These are phyloP conservation scores for Molossus molossus DNA, from an alignment of 2,797 vertebrate species.

Conservation along the genomic window DNA sequence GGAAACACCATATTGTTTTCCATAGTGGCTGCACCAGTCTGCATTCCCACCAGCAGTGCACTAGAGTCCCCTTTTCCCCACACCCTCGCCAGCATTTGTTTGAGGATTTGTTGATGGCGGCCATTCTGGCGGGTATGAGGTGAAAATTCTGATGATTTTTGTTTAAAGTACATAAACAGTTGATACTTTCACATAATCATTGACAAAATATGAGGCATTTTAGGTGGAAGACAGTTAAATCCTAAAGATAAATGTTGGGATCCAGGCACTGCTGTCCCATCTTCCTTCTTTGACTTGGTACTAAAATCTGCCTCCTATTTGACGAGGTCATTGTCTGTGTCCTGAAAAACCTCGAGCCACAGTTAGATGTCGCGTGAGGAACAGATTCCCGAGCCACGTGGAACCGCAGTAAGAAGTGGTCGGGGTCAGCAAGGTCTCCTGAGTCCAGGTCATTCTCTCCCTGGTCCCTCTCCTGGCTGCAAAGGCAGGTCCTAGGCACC, in stretches of 20 bases:
- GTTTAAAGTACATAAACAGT: conserved; percentile 24
- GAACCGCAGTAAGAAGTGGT: neutral
- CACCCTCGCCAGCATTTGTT: no score
- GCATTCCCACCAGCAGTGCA: no score
- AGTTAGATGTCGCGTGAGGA: neutral
- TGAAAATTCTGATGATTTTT: neutral
- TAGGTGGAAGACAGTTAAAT: neutral
- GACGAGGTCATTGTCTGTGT: neutral
- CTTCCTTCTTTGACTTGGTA: neutral
- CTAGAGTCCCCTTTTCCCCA: no score
- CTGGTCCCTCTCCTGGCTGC: neutral
- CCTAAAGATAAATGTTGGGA: neutral
- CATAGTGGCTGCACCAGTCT: no score
- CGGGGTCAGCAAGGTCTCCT: neutral
- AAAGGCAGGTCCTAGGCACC: neutral
- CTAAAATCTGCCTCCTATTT: neutral
- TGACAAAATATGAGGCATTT: conserved; percentile 21
- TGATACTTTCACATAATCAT: neutral
- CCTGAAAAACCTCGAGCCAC: neutral
- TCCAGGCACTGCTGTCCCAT: no score
- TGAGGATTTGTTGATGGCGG: no score
- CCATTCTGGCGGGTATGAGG: no score
- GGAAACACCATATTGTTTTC: no score
- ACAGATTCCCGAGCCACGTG: neutral
- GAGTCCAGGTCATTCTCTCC: neutral